Percentiles rank a stretch among this genome's conserved stretches.
Evolutionary conservation across 2,113 vertebrate genomes (phyloP).

Genomic region (Dermatemys mawii): DNA sequence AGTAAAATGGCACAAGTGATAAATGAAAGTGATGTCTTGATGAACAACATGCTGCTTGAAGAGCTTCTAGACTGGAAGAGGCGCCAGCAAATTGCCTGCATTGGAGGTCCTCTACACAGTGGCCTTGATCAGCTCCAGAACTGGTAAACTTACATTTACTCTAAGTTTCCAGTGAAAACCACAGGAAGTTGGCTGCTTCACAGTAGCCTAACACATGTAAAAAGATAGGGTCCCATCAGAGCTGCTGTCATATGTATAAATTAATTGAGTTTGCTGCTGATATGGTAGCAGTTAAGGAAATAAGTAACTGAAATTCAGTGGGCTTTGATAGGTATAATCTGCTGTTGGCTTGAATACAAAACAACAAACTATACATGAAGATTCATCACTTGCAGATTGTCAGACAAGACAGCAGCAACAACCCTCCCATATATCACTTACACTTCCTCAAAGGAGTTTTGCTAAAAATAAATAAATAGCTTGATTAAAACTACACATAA

Average conservation of each 20-base stretch:
- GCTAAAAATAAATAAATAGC: slow-evolving; percentile 38
- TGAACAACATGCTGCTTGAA: slow-evolving; percentile 86
- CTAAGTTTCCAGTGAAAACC: slow-evolving; percentile 69
- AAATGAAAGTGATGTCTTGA: slow-evolving; percentile 88
- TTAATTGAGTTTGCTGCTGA: neutral
- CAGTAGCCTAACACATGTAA: neutral
- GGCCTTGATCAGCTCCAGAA: slow-evolving; percentile 95
- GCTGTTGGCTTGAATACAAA: neutral
- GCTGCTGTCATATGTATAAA: neutral
- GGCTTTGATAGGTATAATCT: neutral
- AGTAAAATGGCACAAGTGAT: slow-evolving; percentile 90
- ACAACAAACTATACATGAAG: neutral
- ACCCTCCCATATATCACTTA: neutral
- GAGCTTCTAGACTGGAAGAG: slow-evolving; percentile 95
- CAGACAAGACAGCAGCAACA: neutral
- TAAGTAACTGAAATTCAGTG: neutral
- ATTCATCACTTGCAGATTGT: fast-evolving
- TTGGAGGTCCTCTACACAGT: slow-evolving; percentile 90
- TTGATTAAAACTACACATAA: neutral
- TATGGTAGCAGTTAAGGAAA: neutral
- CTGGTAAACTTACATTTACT: slow-evolving; percentile 82
- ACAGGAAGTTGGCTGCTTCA: slow-evolving; percentile 69
- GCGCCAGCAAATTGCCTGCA: slow-evolving; percentile 92
- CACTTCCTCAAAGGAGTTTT: slow-evolving; percentile 1
- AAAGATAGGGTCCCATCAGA: slow-evolving; percentile 11